These are phyloP conservation scores for Anoplius nigerrimus DNA, from an alignment of 2,888 invertebrate species.

Conservation along the genomic window DNA sequence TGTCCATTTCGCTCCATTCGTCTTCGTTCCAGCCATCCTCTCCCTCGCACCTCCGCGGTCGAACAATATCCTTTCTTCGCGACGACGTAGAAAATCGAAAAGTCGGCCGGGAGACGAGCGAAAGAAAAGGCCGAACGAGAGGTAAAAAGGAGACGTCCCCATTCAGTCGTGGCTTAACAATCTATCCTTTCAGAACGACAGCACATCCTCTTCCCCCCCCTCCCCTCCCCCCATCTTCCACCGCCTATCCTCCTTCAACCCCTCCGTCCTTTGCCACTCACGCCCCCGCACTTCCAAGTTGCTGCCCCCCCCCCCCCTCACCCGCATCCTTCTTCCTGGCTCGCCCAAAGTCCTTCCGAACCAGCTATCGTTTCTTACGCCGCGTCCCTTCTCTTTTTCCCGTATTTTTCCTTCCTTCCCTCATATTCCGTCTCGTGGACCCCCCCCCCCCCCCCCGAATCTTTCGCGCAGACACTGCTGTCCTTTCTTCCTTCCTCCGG, in stretches of 20 bases:
- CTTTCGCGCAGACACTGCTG: background rate
- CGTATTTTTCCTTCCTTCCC: background rate
- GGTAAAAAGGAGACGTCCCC: conserved; percentile 61
- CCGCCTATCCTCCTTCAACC: conserved; percentile 18
- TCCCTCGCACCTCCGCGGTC: conserved; percentile 27
- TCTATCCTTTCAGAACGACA: conserved; percentile 66
- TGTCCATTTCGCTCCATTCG: background rate
- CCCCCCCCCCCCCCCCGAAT: background rate
- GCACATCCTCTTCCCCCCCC: conserved; percentile 41
- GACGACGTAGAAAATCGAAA: conserved; percentile 68
- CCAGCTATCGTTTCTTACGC: background rate
- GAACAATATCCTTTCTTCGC: conserved; percentile 70
- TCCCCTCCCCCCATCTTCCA: conserved; percentile 12
- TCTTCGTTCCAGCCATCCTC: conserved; percentile 13
- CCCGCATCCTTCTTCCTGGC: conserved; percentile 29
- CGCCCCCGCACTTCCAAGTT: conserved; percentile 10
- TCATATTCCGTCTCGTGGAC: background rate
- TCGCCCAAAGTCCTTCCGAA: background rate
- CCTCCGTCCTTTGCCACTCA: conserved; percentile 29
- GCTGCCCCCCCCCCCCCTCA: conserved; percentile 22
- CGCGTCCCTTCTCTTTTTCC: background rate
- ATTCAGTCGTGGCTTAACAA: conserved; percentile 68
- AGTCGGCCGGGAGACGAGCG: conserved; percentile 59
- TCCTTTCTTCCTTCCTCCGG: conserved; percentile 1
- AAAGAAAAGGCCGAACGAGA: conserved; percentile 60